These are phyloP conservation scores for Malachius bipustulatus DNA, from an alignment of 2,888 invertebrate species.

Conservation along the genomic window DNA sequence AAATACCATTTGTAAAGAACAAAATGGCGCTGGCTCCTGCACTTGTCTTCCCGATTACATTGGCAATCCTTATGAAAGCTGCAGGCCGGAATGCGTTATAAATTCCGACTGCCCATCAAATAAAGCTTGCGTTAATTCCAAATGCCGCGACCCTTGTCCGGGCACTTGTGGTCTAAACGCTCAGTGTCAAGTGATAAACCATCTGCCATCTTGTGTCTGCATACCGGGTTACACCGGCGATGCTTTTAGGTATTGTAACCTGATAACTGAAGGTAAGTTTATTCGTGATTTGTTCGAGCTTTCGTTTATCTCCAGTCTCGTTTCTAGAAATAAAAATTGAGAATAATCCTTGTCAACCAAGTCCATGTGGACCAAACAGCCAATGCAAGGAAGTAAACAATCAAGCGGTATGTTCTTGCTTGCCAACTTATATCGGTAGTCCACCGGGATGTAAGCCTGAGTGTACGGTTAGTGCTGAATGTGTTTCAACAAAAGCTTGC, in stretches of 20 bases:
- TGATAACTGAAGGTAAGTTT: slow-evolving; percentile 31
- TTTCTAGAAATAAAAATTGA: not conserved
- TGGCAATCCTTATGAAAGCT: slow-evolving; percentile 68
- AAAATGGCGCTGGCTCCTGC: slow-evolving; percentile 54
- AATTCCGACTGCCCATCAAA: slow-evolving; percentile 61
- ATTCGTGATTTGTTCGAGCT: slow-evolving; percentile 52
- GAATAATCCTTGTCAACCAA: slow-evolving; percentile 36
- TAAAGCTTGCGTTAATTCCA: slow-evolving; percentile 57
- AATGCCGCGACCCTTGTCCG: slow-evolving; percentile 67
- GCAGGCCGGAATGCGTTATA: slow-evolving; percentile 60
- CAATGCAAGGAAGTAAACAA: slow-evolving; percentile 57
- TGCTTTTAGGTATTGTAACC: slow-evolving; percentile 27
- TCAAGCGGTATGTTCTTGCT: slow-evolving; percentile 64
- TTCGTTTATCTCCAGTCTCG: not conserved
- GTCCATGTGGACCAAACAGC: slow-evolving; percentile 68
- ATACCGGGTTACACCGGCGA: slow-evolving; percentile 55
- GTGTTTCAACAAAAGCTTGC: slow-evolving; percentile 59
- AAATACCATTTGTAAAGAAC: slow-evolving; percentile 59
- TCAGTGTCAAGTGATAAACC: slow-evolving; percentile 62
- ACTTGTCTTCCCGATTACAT: slow-evolving; percentile 57
- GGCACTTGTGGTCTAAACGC: slow-evolving; percentile 67
- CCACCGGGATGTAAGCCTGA: slow-evolving; percentile 70
- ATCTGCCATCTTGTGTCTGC: slow-evolving; percentile 59
- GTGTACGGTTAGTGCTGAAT: slow-evolving; percentile 67
- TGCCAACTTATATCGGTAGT: slow-evolving; percentile 56